Evolutionary conservation across 2,113 vertebrate species (phyloP).

Genomic region (Daubentonia madagascariensis): DNA sequence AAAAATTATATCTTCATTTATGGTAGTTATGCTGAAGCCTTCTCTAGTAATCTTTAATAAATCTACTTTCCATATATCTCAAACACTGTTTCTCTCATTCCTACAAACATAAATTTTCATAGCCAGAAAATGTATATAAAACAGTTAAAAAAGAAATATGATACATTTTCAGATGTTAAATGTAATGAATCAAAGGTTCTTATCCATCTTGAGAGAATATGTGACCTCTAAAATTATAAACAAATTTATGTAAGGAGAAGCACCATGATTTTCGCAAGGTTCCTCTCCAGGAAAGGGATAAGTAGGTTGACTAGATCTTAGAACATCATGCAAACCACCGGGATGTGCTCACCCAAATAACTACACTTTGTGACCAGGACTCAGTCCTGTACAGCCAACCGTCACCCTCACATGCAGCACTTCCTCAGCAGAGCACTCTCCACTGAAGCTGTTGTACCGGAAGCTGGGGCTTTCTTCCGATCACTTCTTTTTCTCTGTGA

Average conservation of each 20-base stretch:
- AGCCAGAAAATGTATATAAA: background rate
- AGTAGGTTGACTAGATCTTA: background rate
- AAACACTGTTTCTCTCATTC: background rate
- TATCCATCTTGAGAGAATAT: background rate
- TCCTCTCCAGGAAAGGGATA: background rate
- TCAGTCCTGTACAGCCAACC: background rate
- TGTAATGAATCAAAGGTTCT: background rate
- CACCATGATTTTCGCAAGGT: background rate
- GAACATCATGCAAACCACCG: background rate
- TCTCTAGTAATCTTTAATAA: background rate
- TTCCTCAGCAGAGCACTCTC: background rate
- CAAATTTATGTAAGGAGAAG: background rate
- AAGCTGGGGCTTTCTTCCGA: background rate
- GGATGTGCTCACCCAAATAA: background rate
- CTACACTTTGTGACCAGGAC: background rate
- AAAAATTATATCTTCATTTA: background rate
- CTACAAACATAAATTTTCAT: background rate
- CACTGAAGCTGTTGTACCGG: background rate
- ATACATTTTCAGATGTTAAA: background rate
- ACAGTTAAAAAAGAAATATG: background rate
- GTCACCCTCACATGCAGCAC: background rate
- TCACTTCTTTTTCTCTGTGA: background rate
- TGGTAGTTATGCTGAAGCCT: background rate
- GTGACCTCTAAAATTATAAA: background rate
- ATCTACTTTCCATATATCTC: background rate